Percentiles rank a stretch among this genome's conserved stretches.
These are phyloP conservation scores for Bombus fervidus DNA, from an alignment of 1,140 invertebrate genomes.

Conservation along the genomic window DNA sequence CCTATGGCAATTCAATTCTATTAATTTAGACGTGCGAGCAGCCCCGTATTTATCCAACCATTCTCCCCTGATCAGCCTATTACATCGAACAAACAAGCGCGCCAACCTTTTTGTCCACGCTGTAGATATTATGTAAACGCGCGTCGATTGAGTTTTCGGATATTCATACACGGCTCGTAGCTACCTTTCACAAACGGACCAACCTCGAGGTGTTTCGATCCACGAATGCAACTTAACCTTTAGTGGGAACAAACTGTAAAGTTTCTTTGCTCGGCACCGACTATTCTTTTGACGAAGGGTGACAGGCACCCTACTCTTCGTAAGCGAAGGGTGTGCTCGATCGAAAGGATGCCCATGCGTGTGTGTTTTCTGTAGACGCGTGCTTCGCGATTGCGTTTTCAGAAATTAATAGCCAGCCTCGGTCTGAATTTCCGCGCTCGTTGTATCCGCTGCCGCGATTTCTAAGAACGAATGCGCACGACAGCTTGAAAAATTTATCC, in stretches of 20 bases:
- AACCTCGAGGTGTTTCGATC: neutral
- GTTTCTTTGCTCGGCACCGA: neutral
- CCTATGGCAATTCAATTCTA: slow-evolving; percentile 12
- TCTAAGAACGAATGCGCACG: slow-evolving; percentile 44
- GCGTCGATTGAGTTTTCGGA: slow-evolving; percentile 60
- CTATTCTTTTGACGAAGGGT: neutral
- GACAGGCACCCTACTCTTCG: neutral
- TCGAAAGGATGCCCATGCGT: neutral
- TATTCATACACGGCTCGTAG: slow-evolving; percentile 71
- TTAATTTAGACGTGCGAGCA: slow-evolving; percentile 22
- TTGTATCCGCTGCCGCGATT: slow-evolving; percentile 62
- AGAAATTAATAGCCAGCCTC: slow-evolving; percentile 34
- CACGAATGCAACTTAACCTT: no score
- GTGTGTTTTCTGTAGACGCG: neutral
- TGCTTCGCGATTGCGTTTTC: slow-evolving; percentile 24
- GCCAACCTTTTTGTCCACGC: slow-evolving; percentile 29
- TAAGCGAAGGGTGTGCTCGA: neutral
- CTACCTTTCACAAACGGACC: no score
- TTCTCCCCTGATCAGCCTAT: neutral
- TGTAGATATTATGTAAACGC: slow-evolving; percentile 13
- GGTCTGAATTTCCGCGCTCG: slow-evolving; percentile 27
- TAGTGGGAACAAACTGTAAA: neutral
- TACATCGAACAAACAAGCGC: neutral
- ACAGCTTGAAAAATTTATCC: slow-evolving; percentile 77
- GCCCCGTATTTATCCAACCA: neutral